Evolutionary conservation across 2,113 vertebrate species (phyloP).

Genomic region (Cepphus grylle): DNA sequence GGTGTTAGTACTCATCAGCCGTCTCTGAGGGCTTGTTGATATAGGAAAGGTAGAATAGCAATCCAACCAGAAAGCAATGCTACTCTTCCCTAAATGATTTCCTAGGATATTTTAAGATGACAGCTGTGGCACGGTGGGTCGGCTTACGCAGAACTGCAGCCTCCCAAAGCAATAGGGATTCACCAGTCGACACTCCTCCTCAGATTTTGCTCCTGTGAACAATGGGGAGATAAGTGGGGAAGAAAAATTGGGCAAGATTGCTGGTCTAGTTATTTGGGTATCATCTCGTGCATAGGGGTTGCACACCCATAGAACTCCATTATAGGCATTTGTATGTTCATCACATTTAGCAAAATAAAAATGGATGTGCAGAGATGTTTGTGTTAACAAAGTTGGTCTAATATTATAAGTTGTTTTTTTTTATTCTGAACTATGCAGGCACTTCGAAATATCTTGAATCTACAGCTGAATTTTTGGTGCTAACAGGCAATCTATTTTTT

Average conservation of each 20-base stretch:
- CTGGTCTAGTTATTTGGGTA: background rate
- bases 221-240: background rate
- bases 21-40: accelerated
- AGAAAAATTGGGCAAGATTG: background rate
- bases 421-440: background rate
- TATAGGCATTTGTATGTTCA: background rate
- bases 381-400: background rate
- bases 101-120: background rate
- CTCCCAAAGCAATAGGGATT: background rate
- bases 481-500: background rate
- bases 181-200: background rate
- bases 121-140: background rate
- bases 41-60: background rate
- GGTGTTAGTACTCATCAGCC: background rate
- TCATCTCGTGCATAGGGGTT: background rate
- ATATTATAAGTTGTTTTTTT: background rate
- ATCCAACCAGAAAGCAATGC: accelerated
- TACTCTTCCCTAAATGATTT: background rate
- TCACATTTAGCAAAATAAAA: background rate
- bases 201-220: background rate
- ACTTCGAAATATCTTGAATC: background rate
- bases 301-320: accelerated
- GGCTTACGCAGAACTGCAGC: background rate
- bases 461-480: background rate
- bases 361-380: background rate